phyloP scores from a whole-genome alignment of 1,140 invertebrate genomes.

The Lerema accius region DNA sequence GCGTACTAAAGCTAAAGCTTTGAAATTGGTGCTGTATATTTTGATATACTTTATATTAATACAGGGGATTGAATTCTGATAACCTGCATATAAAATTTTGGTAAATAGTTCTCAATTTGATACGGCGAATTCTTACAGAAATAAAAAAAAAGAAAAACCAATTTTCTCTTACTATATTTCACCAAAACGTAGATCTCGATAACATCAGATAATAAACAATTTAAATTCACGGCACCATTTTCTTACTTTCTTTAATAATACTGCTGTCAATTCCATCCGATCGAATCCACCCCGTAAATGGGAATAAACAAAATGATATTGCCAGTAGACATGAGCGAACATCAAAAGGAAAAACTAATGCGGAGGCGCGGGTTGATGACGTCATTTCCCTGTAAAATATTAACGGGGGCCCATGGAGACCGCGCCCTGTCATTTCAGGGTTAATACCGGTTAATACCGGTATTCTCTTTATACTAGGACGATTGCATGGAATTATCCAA shows the following conservation, averaged over 20 bases:
- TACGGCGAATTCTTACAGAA: too few species aligned
- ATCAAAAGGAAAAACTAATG: conserved; percentile 80
- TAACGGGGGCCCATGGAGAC: conserved; percentile 56
- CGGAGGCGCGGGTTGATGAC: conserved; percentile 51
- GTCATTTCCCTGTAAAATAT: conserved; percentile 72
- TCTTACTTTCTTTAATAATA: neutral
- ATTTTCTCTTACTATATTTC: too few species aligned
- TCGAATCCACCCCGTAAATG: conserved; percentile 51
- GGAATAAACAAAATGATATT: conserved; percentile 68
- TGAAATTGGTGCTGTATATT: too few species aligned
- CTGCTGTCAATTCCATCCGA: conserved; percentile 32
- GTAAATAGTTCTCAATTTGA: too few species aligned
- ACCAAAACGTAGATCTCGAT: too few species aligned
- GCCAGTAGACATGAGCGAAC: conserved; percentile 63
- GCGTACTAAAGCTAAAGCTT: too few species aligned
- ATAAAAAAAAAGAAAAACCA: too few species aligned
- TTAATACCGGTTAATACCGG: conserved; percentile 66
- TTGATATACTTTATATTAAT: too few species aligned
- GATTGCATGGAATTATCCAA: conserved; percentile 64
- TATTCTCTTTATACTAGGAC: conserved; percentile 60
- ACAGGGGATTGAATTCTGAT: too few species aligned
- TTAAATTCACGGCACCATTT: neutral
- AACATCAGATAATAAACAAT: neutral
- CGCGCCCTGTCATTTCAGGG: conserved; percentile 65
- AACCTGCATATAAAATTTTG: too few species aligned